A percentile compares a stretch with the other conserved stretches of the same genome.
These are phyloP conservation scores for Lutra lutra DNA, from an alignment of 2,797 vertebrate genomes.

Conservation along the genomic window DNA sequence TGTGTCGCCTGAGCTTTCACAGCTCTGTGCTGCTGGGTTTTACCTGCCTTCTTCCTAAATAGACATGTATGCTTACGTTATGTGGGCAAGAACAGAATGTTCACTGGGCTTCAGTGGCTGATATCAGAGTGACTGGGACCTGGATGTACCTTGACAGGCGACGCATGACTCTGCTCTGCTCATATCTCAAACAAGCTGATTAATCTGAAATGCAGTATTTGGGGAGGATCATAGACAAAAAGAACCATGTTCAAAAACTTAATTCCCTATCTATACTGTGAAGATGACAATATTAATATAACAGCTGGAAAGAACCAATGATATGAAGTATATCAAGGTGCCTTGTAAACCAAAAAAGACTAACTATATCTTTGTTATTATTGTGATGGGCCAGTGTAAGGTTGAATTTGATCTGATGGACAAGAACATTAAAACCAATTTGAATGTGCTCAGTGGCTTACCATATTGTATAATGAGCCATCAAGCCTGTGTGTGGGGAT, in stretches of 20 bases:
- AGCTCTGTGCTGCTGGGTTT: not conserved
- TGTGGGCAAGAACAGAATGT: not conserved
- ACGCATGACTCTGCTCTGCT: not conserved
- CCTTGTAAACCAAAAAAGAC: not conserved
- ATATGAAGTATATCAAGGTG: not conserved
- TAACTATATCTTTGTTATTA: not conserved
- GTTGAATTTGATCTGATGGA: not conserved
- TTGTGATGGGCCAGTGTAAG: not conserved
- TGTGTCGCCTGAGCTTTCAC: not conserved
- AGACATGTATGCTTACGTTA: not conserved
- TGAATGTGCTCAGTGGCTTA: not conserved
- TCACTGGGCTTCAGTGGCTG: not conserved
- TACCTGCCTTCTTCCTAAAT: not conserved
- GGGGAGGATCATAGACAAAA: not conserved
- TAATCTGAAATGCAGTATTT: not conserved
- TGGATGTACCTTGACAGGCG: not conserved
- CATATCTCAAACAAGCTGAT: not conserved
- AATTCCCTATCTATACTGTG: not conserved
- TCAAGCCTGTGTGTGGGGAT: not conserved
- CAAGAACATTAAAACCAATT: not conserved
- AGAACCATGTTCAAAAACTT: not conserved
- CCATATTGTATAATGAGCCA: not conserved
- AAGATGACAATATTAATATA: not conserved
- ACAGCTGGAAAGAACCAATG: conserved; percentile 5
- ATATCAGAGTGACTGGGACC: not conserved